Evolutionary conservation across 2,113 vertebrate genomes (phyloP), one percentile per base, ranked within the genome.

Genomic region (Ancistrus triradiatus): DNA sequence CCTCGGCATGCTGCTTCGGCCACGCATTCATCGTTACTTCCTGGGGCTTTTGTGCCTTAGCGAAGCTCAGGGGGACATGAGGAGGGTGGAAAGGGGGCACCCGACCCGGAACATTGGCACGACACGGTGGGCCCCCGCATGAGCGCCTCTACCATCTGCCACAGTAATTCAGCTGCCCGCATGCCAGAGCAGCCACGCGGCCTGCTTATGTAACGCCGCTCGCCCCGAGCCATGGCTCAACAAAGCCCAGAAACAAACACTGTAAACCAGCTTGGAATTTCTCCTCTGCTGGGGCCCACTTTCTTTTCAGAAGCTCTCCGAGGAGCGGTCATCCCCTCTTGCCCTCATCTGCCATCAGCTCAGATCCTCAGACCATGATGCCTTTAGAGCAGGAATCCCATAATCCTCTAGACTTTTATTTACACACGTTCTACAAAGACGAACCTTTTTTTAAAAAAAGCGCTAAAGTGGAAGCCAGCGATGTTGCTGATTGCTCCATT

Each of bases 151-250:
- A 69, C 84, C 84, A 86, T 86, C 84, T 86, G 84, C 84, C 77
- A 79, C 75, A 73, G 81, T 83, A 83, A 86, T 84, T 86, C 81
- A 84, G 66, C 70, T 66, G 70, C 73, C 80, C 84, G 78, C 82
- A 82, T 86, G 80, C 83, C 78, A 74, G 57, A 80, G 82, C 78
- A 85, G 78, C 80, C 75, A 72, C 69, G 62, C 59, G 69, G 77
- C 59, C 69, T 59, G 63, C 77, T 76, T 74, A 76, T 51, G 74
- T 72, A 78, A 74, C 63, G 57, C 46, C 38, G 63, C 66, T 69
- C 57, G 69, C 68, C 72, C 67, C 52, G 27, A 71, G 74, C 60
- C 74, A 62, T 58, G 51, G 59, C 25, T 33, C 60, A 66, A 75
- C 76, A 78, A 78, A 74, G 76, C 61, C 50, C 70, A 64, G 62